Evolutionary conservation across 2,797 vertebrate genomes (phyloP).

Genomic region (Intellagama lesueurii): DNA sequence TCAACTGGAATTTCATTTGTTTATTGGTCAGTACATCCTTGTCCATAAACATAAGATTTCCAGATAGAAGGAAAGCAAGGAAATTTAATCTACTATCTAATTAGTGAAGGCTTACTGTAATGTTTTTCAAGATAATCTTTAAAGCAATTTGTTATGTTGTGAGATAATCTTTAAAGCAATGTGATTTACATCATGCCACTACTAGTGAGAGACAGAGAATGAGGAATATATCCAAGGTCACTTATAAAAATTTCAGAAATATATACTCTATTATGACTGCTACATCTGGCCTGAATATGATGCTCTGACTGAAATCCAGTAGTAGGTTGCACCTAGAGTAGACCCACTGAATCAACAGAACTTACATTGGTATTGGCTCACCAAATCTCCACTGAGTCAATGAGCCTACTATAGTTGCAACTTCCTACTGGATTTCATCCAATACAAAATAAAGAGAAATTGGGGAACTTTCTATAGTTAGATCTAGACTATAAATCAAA

Average conservation of each 20-base stretch:
- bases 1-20: not conserved
- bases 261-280: not conserved
- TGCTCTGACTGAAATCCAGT: not conserved
- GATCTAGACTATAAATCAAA: not conserved
- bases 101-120: conserved; percentile 3
- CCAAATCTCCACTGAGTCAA: no score
- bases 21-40: not conserved
- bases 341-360: no score
- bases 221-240: not conserved
- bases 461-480: not conserved
- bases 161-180: conserved; percentile 23
- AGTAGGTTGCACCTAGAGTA: no score
- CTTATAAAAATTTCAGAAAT: not conserved
- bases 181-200: conserved; percentile 5
- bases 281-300: not conserved
- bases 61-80: conserved; percentile 9
- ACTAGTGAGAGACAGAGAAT: not conserved
- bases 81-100: conserved; percentile 11
- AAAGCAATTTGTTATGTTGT: conserved; percentile 21
- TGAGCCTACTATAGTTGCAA: no score
- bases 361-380: no score
- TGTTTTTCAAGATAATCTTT: conserved; percentile 28
- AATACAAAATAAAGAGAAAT: not conserved
- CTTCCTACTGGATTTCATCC: no score
- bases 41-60: conserved; percentile 3